Percentiles rank a stretch among this genome's conserved stretches.
These are phyloP conservation scores for Neostethus bicornis DNA, from an alignment of 2,797 vertebrate species.

Conservation along the genomic window DNA sequence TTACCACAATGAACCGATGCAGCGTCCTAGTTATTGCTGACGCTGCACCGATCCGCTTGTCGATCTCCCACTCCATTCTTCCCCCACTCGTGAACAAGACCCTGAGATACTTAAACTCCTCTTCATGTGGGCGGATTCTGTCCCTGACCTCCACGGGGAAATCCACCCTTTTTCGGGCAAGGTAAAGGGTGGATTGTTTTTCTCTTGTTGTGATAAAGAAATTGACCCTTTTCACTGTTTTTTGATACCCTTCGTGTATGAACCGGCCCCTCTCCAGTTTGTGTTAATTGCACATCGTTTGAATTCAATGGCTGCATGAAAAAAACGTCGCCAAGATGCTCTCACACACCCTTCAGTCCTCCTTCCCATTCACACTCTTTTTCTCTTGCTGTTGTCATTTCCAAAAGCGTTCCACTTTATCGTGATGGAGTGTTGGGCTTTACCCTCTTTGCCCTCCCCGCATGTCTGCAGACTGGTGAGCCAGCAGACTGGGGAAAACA, in stretches of 20 bases:
- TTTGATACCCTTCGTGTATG: conserved; percentile 1
- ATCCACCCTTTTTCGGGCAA: too few relatives aligned
- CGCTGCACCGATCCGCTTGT: too few relatives aligned
- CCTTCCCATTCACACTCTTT: neutral
- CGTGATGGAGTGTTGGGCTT: conserved; percentile 52
- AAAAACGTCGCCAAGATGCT: conserved; percentile 12
- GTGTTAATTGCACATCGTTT: conserved; percentile 17
- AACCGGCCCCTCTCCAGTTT: conserved; percentile 20
- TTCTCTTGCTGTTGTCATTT: conserved; percentile 42
- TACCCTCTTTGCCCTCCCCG: conserved; percentile 75
- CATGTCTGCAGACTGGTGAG: conserved; percentile 60
- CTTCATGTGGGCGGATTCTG: too few relatives aligned
- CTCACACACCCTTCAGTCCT: neutral
- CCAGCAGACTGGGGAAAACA: conserved; percentile 56
- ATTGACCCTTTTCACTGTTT: too few relatives aligned
- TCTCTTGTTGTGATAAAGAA: too few relatives aligned
- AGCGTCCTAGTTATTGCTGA: too few relatives aligned
- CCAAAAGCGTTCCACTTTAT: conserved; percentile 46
- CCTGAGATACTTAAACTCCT: too few relatives aligned
- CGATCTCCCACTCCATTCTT: too few relatives aligned
- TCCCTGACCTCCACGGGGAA: too few relatives aligned
- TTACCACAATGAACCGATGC: too few relatives aligned
- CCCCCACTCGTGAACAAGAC: too few relatives aligned
- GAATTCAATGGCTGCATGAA: conserved; percentile 32
- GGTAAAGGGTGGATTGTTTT: too few relatives aligned